These are phyloP conservation scores for Drosophila athabasca DNA, from an alignment of 1,140 invertebrate species.

Conservation along the genomic window DNA sequence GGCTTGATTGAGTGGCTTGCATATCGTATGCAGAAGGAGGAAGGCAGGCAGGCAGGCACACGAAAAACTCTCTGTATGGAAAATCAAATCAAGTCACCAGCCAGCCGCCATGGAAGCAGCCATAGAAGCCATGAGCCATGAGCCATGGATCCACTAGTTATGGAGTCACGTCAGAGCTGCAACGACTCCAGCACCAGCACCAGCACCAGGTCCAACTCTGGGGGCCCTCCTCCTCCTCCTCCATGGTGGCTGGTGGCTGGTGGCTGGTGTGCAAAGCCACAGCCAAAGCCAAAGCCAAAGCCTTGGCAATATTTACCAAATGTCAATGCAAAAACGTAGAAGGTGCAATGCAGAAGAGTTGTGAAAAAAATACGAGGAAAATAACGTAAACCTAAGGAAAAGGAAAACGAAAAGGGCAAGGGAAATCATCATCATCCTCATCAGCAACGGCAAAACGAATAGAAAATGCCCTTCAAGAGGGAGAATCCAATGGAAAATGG, in stretches of 20 bases:
- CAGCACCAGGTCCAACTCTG: constrained; percentile 17
- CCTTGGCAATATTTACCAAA: constrained; percentile 78
- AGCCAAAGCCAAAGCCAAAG: constrained; percentile 12
- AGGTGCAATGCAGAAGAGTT: constrained; percentile 60
- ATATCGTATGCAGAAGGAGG: background rate
- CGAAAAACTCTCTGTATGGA: constrained; percentile 56
- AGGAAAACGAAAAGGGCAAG: constrained; percentile 28
- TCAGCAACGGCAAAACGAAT: constrained; percentile 11
- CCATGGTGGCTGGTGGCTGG: constrained; percentile 20
- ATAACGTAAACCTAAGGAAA: background rate
- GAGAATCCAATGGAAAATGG: background rate
- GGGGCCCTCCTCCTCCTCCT: constrained; percentile 12
- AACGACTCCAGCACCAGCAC: constrained; percentile 25
- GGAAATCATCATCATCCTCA: background rate
- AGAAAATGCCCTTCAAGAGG: constrained; percentile 30
- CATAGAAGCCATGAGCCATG: constrained; percentile 20
- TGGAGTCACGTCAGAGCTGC: constrained; percentile 53
- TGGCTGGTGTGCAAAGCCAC: constrained; percentile 7
- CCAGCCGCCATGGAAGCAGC: constrained; percentile 15
- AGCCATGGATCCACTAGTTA: constrained; percentile 25
- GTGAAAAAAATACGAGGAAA: constrained; percentile 43
- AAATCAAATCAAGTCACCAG: constrained; percentile 78
- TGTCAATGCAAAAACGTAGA: constrained; percentile 76
- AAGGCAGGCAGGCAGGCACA: constrained; percentile 19
- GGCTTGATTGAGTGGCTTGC: constrained; percentile 71